These are phyloP conservation scores for Nymphalis polychloros DNA, from an alignment of 2,888 invertebrate genomes.

Conservation along the genomic window DNA sequence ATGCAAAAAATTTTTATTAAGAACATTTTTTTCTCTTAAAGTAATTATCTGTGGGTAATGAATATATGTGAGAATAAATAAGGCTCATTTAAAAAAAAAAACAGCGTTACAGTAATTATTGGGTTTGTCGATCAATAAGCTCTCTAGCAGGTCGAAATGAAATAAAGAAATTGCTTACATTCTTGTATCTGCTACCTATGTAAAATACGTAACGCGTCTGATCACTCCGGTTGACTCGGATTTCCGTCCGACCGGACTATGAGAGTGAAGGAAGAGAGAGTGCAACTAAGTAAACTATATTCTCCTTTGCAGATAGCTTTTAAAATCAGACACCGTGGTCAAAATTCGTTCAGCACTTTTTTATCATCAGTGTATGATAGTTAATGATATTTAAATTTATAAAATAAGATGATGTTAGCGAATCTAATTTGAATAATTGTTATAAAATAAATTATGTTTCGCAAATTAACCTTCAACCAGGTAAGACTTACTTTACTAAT, in stretches of 20 bases:
- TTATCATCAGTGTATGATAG: not conserved
- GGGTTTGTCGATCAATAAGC: too few relatives aligned
- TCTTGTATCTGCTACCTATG: too few relatives aligned
- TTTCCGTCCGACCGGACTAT: too few relatives aligned
- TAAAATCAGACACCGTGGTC: not conserved
- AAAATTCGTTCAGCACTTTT: not conserved
- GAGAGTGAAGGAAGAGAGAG: too few relatives aligned
- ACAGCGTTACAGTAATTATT: too few relatives aligned
- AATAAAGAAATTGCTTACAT: too few relatives aligned
- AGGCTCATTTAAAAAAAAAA: too few relatives aligned
- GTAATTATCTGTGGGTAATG: not conserved
- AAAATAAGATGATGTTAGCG: not conserved
- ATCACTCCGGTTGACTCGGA: too few relatives aligned
- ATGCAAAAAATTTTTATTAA: not conserved
- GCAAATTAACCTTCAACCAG: slow-evolving; percentile 1
- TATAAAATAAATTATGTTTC: not conserved
- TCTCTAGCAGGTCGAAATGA: too few relatives aligned
- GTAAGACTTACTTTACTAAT: not conserved
- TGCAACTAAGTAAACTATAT: too few relatives aligned
- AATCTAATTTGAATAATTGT: slow-evolving; percentile 2
- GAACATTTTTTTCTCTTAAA: not conserved
- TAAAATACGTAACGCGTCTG: too few relatives aligned
- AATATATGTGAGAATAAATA: too few relatives aligned
- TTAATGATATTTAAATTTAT: not conserved
- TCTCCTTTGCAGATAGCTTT: not conserved